These are phyloP conservation scores for Labeo catla DNA, from an alignment of 2,113 vertebrate species.

Conservation along the genomic window DNA sequence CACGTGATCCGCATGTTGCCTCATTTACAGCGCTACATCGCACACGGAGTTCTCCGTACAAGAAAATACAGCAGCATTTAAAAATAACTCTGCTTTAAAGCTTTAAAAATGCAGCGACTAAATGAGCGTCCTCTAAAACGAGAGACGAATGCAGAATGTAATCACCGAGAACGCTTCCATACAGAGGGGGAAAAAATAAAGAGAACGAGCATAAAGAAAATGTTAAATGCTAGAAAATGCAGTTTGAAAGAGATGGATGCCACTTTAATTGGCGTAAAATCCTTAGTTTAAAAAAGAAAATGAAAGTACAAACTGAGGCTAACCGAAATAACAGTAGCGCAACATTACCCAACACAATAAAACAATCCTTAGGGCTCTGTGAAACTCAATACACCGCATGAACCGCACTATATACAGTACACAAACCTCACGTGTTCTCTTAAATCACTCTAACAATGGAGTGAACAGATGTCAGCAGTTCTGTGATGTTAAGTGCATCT, in stretches of 20 bases:
- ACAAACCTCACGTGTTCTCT: background rate
- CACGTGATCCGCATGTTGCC: background rate
- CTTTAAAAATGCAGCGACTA: slow-evolving; percentile 61
- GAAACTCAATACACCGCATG: slow-evolving; percentile 20
- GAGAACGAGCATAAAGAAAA: background rate
- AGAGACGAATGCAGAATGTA: slow-evolving; percentile 7
- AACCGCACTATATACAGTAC: slow-evolving; percentile 33
- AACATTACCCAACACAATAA: slow-evolving; percentile 48
- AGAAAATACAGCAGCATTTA: slow-evolving; percentile 61
- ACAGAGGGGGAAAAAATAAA: background rate
- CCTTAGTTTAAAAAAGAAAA: slow-evolving; percentile 3
- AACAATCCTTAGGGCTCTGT: background rate
- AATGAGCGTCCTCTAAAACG: slow-evolving; percentile 54
- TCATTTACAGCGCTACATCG: slow-evolving; percentile 26
- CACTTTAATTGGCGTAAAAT: slow-evolving; percentile 12
- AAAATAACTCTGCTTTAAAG: slow-evolving; percentile 63
- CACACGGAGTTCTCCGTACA: slow-evolving; percentile 19
- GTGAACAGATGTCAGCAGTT: background rate
- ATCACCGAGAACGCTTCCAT: background rate
- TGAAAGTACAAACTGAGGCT: slow-evolving; percentile 22
- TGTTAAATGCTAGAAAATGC: background rate
- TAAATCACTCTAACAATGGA: background rate
- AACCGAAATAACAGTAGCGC: slow-evolving; percentile 43
- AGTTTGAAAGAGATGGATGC: slow-evolving; percentile 1
- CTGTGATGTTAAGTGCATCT: background rate